phyloP scores from a whole-genome alignment of 2,113 vertebrate species.

The Chrysochloris asiatica region DNA sequence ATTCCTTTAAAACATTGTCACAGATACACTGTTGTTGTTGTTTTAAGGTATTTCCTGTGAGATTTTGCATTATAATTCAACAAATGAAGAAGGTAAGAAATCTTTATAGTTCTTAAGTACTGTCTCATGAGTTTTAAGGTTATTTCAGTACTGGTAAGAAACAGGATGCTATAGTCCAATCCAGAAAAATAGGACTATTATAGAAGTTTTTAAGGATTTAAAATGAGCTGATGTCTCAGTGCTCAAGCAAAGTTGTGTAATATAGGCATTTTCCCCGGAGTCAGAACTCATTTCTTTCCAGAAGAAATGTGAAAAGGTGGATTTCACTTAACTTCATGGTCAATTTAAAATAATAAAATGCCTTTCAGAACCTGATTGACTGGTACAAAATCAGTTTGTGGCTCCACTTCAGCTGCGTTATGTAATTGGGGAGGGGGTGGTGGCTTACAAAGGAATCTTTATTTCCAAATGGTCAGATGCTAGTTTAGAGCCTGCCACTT shows the following conservation, averaged over 20 bases:
- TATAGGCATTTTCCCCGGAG: constrained; percentile 58
- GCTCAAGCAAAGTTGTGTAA: constrained; percentile 53
- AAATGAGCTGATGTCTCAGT: constrained; percentile 24
- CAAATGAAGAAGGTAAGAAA: constrained; percentile 45
- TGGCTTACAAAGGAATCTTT: constrained; percentile 62
- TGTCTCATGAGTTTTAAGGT: constrained; percentile 50
- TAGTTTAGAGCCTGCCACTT: constrained; percentile 56
- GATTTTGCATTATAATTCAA: not conserved
- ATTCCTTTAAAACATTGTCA: not conserved
- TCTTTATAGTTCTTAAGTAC: not conserved
- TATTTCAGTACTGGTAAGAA: not conserved
- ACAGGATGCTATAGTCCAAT: constrained; percentile 29
- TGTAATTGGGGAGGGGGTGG: constrained; percentile 55
- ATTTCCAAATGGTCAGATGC: constrained; percentile 65
- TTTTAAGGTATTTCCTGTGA: constrained; percentile 13
- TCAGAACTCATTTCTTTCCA: constrained; percentile 73
- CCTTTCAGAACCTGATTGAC: constrained; percentile 76
- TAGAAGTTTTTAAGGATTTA: constrained; percentile 53
- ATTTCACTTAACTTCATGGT: constrained; percentile 77
- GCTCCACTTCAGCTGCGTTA: constrained; percentile 68
- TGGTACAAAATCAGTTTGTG: constrained; percentile 74
- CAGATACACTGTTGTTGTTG: not conserved
- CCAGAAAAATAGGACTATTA: constrained; percentile 38
- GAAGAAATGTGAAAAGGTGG: constrained; percentile 69
- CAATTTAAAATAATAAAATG: constrained; percentile 81